Base-by-base conservation (phyloP, 2,888 invertebrate species). In the Spisula solida region DNA sequence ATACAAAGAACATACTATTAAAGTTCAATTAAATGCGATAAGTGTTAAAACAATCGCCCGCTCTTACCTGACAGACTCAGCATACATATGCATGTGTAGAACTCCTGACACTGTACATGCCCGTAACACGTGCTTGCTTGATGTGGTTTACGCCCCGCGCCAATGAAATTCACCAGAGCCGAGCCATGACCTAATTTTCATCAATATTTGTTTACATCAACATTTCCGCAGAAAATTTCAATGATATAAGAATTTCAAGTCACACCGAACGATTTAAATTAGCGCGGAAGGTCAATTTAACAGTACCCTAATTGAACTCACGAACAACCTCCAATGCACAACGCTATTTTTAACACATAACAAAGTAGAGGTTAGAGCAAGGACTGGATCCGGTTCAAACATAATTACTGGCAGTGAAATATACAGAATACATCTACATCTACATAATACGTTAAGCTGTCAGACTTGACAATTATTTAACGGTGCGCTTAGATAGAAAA, bases 51-150 rank as follows among this genome's bases (percentile, higher is more conserved):
- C 4, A 25, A 66, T 66, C 60, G 25, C 10, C 10, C 12, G 12
- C 4, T 18, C 56, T 25, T 25, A 66, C 60, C 60, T 66, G n/a
- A 2, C 60, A 66, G 60, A 25, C 8, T 66, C 60, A 66, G 60
- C 60, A 66, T 10, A 14, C 60, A 66, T 10, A 14, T 41, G 81
- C 81, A 60, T 56, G 81, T 31, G 47, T 82, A 18, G 4, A 47
- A 2, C 34, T 55, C 0, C 60, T 41, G 41, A 41, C 8, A 41
- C 41, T 80, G 55, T 88, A 82, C 88, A 88, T 88, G 85, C 86
- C 79, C 12, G 34, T n/a, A 82, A 82, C 88, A 88, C 88, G 88
- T 88, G 88, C 88, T 80, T 86, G 25, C 66, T n/a, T 55, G 47
- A 25, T 82, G 47, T 47, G 41, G 41, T 41, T 41, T 41, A 41